Percentiles rank a stretch among this genome's conserved stretches.
These are phyloP conservation scores for Cavia aperea DNA, from an alignment of 2,113 vertebrate species.

Conservation along the genomic window DNA sequence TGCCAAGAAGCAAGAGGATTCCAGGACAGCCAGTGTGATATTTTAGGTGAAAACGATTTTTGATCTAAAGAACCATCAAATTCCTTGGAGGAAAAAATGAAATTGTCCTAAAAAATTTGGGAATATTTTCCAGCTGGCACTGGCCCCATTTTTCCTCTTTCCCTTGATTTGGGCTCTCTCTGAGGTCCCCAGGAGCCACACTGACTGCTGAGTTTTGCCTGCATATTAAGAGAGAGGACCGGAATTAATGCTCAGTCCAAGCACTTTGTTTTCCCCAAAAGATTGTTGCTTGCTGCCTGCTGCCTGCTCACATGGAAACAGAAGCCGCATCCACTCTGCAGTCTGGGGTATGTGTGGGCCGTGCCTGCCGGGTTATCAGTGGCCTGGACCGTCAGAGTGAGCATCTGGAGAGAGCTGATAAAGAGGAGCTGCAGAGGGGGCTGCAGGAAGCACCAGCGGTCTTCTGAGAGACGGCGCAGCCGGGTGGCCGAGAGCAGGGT, in stretches of 20 bases:
- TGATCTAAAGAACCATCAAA: slow-evolving; percentile 13
- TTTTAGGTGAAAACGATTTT: slow-evolving; percentile 37
- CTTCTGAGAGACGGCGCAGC: not conserved
- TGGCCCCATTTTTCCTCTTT: not conserved
- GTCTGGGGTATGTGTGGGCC: not conserved
- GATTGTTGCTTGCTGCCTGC: not conserved
- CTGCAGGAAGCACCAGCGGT: not conserved
- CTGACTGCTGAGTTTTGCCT: not conserved
- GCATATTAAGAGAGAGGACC: not conserved
- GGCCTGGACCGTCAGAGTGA: not conserved
- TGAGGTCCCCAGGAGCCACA: not conserved
- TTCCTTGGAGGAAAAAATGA: not conserved
- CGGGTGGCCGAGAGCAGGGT: not conserved
- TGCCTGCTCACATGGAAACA: not conserved
- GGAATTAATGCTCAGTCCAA: not conserved
- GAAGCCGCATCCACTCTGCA: not conserved
- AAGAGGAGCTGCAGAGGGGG: not conserved
- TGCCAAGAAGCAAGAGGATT: slow-evolving; percentile 31
- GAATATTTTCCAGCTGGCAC: not conserved
- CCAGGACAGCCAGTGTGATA: not conserved
- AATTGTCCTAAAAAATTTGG: not conserved
- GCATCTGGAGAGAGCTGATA: not conserved
- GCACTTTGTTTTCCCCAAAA: slow-evolving; percentile 3
- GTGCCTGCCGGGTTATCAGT: not conserved
- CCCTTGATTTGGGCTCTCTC: not conserved